These are phyloP conservation scores for Oreochromis aureus DNA, from an alignment of 2,113 vertebrate species.

Conservation along the genomic window DNA sequence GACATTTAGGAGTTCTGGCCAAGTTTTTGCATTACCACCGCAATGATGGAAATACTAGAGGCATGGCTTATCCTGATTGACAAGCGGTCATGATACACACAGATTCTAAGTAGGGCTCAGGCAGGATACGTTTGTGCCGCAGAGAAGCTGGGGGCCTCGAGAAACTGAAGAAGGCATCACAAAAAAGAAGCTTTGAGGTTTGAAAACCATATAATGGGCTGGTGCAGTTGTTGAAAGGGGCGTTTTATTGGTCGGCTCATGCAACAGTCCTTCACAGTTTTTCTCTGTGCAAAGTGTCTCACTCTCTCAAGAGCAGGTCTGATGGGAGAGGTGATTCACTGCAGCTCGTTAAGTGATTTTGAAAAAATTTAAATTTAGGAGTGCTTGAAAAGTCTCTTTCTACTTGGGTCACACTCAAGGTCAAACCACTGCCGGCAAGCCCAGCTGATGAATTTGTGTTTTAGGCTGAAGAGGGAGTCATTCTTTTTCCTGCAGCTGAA, in stretches of 20 bases:
- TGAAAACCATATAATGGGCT: slow-evolving; percentile 18
- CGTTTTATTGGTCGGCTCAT: background rate
- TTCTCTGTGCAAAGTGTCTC: background rate
- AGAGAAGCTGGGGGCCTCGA: slow-evolving; percentile 3
- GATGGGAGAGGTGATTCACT: background rate
- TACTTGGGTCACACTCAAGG: background rate
- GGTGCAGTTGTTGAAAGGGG: background rate
- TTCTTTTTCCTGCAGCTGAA: slow-evolving; percentile 7
- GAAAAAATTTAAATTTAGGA: background rate
- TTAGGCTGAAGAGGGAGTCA: background rate
- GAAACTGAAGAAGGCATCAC: background rate
- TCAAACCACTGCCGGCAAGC: background rate
- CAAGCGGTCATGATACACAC: slow-evolving; percentile 26
- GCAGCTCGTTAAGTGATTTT: background rate
- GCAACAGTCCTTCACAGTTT: background rate
- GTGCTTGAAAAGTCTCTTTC: background rate
- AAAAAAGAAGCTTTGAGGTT: slow-evolving; percentile 1
- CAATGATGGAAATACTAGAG: slow-evolving; percentile 26
- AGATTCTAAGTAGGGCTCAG: background rate
- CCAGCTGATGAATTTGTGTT: background rate
- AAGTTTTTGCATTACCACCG: slow-evolving; percentile 10
- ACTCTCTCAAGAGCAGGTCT: background rate
- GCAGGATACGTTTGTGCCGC: background rate
- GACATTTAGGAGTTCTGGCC: slow-evolving; percentile 50
- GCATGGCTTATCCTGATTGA: background rate